These are phyloP conservation scores for Fulica atra DNA, from an alignment of 2,113 vertebrate species.

Conservation along the genomic window DNA sequence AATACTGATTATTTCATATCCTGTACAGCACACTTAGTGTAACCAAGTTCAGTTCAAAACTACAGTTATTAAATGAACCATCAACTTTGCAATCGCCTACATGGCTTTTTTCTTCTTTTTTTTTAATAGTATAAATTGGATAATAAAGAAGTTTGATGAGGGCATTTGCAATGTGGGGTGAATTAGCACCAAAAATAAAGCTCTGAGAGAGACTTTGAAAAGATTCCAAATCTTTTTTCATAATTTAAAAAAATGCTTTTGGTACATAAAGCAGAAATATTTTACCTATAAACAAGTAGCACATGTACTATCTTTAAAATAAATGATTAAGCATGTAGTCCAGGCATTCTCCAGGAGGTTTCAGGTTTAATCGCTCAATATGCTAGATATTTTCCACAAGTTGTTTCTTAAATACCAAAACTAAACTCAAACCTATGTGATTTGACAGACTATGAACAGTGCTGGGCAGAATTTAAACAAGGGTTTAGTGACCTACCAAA, in stretches of 20 bases:
- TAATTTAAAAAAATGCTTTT: neutral
- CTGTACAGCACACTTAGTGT: neutral
- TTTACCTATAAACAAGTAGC: neutral
- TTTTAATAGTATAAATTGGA: neutral
- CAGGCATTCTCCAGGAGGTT: neutral
- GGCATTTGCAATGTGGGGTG: neutral
- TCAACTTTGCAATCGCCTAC: neutral
- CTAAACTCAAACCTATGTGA: neutral
- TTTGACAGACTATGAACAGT: neutral
- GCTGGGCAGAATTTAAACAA: neutral
- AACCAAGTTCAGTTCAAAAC: neutral
- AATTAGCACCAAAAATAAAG: neutral
- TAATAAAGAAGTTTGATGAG: neutral
- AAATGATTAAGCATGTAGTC: neutral
- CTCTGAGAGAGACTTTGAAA: neutral
- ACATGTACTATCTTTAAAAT: neutral
- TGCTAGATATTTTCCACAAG: neutral
- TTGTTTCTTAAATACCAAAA: neutral
- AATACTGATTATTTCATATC: slow-evolving; percentile 37
- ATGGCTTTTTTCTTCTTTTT: neutral
- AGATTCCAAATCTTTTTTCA: neutral
- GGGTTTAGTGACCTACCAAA: slow-evolving; percentile 83
- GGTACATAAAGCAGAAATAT: neutral
- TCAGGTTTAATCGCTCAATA: neutral
- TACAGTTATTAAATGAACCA: slow-evolving; percentile 1